Conservation (phyloP, 1,140 invertebrate species). For the Pseudomyrmex flavicornis region DNA sequence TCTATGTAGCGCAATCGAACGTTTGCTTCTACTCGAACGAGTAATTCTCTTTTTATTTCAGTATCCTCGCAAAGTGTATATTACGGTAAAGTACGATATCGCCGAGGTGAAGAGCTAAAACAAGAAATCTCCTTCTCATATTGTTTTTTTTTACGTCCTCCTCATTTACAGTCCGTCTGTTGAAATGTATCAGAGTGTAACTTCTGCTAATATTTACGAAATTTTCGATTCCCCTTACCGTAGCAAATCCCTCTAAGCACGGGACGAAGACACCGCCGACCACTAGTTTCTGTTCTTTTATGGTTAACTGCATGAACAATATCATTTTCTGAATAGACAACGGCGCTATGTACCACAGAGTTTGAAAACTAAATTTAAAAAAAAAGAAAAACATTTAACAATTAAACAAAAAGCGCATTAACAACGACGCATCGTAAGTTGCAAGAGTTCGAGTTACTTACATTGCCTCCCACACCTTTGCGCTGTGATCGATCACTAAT, state of each 20-base stretch:
- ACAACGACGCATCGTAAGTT: no score
- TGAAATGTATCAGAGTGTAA: not conserved
- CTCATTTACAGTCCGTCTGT: no score
- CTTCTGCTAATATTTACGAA: not conserved
- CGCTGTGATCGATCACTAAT: not conserved
- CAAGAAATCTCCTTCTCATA: not conserved
- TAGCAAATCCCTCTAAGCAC: constrained; percentile 58
- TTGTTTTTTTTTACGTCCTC: no score
- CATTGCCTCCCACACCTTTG: constrained; percentile 18
- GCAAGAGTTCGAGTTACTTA: not conserved
- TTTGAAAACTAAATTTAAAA: no score
- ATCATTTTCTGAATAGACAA: no score
- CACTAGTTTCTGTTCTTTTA: no score
- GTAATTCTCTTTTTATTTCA: not conserved
- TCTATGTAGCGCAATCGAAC: not conserved
- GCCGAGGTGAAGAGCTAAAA: constrained; percentile 38
- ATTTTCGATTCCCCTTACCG: constrained; percentile 38
- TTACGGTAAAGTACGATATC: constrained; percentile 48
- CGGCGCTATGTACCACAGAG: no score
- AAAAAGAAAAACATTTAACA: no score
- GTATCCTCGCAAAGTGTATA: not conserved
- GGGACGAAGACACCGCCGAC: constrained; percentile 38
- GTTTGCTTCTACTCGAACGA: not conserved
- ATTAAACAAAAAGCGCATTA: no score
- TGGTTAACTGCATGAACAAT: no score